A percentile compares a stretch with the other conserved stretches of the same genome.
Conservation (phyloP, 2,113 vertebrate genomes). For the Atherinomorus stipes region DNA sequence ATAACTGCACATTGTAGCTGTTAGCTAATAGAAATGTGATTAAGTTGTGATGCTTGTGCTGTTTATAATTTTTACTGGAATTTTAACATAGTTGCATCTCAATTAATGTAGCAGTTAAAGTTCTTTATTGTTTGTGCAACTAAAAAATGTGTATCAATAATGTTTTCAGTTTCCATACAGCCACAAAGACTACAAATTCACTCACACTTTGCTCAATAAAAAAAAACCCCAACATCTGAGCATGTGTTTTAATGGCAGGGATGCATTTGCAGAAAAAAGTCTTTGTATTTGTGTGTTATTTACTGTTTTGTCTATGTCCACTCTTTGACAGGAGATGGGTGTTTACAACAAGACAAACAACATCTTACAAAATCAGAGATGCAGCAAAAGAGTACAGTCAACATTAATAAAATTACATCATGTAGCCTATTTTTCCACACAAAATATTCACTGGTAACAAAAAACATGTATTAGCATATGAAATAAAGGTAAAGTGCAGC, state of each 20-base stretch:
- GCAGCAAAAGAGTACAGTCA: not conserved
- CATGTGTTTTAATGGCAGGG: not conserved
- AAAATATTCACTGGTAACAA: rapidly evolving
- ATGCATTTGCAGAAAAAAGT: not conserved
- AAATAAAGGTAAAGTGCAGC: not conserved
- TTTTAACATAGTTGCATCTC: not conserved
- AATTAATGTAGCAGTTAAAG: not conserved
- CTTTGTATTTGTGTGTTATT: too few species aligned
- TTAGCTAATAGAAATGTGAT: conserved; percentile 5
- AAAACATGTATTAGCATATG: not conserved
- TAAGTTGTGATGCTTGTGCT: not conserved
- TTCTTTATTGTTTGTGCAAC: not conserved
- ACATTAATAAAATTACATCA: not conserved
- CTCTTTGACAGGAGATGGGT: not conserved
- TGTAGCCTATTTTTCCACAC: not conserved
- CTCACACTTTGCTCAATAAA: not conserved
- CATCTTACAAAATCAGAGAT: not conserved
- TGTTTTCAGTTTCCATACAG: not conserved
- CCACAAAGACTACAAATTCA: not conserved
- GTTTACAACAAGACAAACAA: not conserved
- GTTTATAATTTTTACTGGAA: not conserved
- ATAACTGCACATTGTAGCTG: not conserved
- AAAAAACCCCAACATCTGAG: not conserved
- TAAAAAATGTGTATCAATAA: not conserved
- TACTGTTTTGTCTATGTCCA: not conserved